A percentile compares a stretch with the other conserved stretches of the same genome.
Evolutionary conservation across 1,140 invertebrate species (phyloP).

Genomic region (Nasonia vitripennis): DNA sequence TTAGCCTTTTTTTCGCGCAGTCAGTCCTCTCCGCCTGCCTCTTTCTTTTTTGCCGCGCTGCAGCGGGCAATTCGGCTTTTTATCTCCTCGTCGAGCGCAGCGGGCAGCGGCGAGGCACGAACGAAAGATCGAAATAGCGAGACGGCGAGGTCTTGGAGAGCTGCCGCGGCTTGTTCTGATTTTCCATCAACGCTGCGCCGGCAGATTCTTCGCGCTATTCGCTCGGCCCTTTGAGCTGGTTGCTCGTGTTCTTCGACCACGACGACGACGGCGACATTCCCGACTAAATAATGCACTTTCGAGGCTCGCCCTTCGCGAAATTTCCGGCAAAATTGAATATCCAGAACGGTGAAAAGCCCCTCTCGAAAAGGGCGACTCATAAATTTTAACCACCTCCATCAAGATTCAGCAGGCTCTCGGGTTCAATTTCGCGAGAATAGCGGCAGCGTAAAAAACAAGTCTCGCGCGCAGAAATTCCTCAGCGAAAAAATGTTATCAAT

Average conservation of each 20-base stretch:
- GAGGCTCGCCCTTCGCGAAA: neutral
- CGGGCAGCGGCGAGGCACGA: too few species aligned
- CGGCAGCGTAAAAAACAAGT: neutral
- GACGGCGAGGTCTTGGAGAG: too few species aligned
- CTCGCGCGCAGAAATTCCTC: neutral
- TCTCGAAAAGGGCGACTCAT: neutral
- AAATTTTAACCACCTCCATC: neutral
- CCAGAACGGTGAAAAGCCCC: neutral
- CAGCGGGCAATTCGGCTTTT: neutral
- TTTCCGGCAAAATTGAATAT: neutral
- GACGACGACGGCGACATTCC: too few species aligned
- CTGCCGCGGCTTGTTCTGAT: neutral
- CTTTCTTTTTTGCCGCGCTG: neutral
- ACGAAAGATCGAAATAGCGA: neutral
- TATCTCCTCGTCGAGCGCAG: neutral
- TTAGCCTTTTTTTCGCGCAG: conserved; percentile 17
- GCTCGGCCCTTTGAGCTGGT: too few species aligned
- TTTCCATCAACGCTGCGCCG: neutral
- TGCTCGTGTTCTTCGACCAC: too few species aligned
- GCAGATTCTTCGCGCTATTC: too few species aligned
- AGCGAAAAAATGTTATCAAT: conserved; percentile 35
- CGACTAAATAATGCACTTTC: too few species aligned
- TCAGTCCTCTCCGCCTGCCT: neutral
- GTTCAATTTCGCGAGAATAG: conserved; percentile 3
- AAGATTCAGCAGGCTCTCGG: neutral